A percentile compares a stretch with the other conserved stretches of the same genome.
phyloP scores from a whole-genome alignment of 2,113 vertebrate genomes.

The Etheostoma cragini region DNA sequence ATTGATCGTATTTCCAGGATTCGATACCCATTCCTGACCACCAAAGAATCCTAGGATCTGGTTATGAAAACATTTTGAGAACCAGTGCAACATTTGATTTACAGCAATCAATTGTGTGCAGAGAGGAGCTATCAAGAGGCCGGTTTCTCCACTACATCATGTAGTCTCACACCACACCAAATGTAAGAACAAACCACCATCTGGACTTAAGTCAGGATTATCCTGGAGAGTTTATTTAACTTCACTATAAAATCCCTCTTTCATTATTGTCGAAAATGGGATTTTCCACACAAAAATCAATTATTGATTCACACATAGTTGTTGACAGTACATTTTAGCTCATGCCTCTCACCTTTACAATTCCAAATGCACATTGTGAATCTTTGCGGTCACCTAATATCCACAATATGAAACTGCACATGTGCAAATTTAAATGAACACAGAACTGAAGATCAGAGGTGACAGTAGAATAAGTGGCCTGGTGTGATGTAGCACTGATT shows the following conservation, averaged over 20 bases:
- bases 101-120: conserved; percentile 58
- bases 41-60: conserved; percentile 45
- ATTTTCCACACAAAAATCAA: conserved; percentile 1
- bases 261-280: conserved; percentile 8
- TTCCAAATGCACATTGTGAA: not conserved
- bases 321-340: not conserved
- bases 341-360: not conserved
- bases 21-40: not conserved
- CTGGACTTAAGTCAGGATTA: conserved; percentile 42
- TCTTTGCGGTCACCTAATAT: not conserved
- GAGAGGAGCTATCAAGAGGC: conserved; percentile 61
- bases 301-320: not conserved
- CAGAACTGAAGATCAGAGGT: not conserved
- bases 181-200: conserved; percentile 57
- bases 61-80: conserved; percentile 58
- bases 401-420: not conserved
- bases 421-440: not conserved
- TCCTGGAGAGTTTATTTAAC: conserved; percentile 25
- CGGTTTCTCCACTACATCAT: conserved; percentile 59
- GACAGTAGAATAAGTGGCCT: conserved; percentile 32
- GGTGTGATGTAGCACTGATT: conserved; percentile 49
- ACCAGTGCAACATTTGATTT: conserved; percentile 60
- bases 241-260: conserved; percentile 31
- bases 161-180: conserved; percentile 40
- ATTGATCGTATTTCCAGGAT: too few relatives aligned